phyloP scores from a whole-genome alignment of 2,113 vertebrate genomes.

The Anas platyrhynchos region DNA sequence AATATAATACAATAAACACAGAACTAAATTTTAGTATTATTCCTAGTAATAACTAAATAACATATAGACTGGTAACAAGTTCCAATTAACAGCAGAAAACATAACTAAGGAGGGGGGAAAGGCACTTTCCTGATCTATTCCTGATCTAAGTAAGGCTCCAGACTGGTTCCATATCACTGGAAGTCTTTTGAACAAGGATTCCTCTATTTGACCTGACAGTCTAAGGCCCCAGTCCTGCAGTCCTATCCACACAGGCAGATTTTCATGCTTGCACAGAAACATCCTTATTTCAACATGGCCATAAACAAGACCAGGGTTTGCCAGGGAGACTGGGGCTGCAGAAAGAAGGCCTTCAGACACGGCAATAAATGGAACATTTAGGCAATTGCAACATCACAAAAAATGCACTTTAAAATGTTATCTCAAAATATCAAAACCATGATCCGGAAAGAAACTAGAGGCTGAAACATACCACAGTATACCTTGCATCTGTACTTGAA shows the following conservation, averaged over 20 bases:
- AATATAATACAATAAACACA: neutral
- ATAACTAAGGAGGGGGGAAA: neutral
- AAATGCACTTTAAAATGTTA: neutral
- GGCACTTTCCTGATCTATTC: neutral
- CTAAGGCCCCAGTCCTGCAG: neutral
- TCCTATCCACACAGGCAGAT: neutral
- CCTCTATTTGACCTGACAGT: neutral
- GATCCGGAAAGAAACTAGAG: neutral
- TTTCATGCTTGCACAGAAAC: neutral
- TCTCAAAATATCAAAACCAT: neutral
- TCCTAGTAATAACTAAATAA: neutral
- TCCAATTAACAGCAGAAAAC: conserved; percentile 6
- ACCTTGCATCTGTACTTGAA: neutral
- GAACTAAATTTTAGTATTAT: neutral
- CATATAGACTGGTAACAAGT: neutral
- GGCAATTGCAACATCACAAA: neutral
- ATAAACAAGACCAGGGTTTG: neutral
- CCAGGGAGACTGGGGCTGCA: neutral
- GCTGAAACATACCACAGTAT: neutral
- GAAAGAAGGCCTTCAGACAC: neutral
- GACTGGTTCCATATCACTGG: neutral
- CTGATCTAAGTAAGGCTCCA: neutral
- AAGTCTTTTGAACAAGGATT: neutral
- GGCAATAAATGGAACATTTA: neutral
- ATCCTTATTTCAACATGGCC: neutral